Percentiles rank a stretch among this genome's conserved stretches.
Conservation (phyloP, 1,140 invertebrate genomes). For the Lordiphosa collinella region DNA sequence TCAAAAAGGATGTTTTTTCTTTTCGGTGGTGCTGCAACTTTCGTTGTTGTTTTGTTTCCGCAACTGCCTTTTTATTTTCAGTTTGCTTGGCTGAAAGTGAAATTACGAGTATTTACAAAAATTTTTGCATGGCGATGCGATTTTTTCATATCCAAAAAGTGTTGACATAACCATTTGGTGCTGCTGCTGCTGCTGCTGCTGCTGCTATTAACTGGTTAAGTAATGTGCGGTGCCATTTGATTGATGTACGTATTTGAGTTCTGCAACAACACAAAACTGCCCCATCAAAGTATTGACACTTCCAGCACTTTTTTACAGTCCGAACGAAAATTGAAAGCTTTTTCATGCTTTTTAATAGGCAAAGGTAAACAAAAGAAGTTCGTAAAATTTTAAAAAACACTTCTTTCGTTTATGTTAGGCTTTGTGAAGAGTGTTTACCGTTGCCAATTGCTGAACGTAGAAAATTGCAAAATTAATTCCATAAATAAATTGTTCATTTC, state of each 20-base stretch:
- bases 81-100: constrained; percentile 60
- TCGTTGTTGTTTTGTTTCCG: constrained; percentile 69
- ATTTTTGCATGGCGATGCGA: constrained; percentile 41
- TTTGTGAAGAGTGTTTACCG: not conserved
- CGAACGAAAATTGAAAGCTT: constrained; percentile 35
- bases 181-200: constrained; percentile 17
- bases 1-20: constrained; percentile 64
- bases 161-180: constrained; percentile 55
- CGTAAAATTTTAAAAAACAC: constrained; percentile 18
- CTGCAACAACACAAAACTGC: not conserved
- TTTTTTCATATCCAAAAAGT: constrained; percentile 11
- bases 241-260: constrained; percentile 7
- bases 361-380: constrained; percentile 36
- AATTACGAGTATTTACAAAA: constrained; percentile 50
- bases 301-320: not conserved
- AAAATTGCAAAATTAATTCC: constrained; percentile 10
- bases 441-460: constrained; percentile 10
- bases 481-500: too few species aligned
- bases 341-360: constrained; percentile 30
- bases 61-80: constrained; percentile 57
- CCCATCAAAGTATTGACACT: not conserved
- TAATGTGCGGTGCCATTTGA: constrained; percentile 19
- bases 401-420: constrained; percentile 19
- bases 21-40: constrained; percentile 49
- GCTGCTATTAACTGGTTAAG: constrained; percentile 38